phyloP scores from a whole-genome alignment of 1,140 invertebrate genomes.

The Rhagoletis pomonella region DNA sequence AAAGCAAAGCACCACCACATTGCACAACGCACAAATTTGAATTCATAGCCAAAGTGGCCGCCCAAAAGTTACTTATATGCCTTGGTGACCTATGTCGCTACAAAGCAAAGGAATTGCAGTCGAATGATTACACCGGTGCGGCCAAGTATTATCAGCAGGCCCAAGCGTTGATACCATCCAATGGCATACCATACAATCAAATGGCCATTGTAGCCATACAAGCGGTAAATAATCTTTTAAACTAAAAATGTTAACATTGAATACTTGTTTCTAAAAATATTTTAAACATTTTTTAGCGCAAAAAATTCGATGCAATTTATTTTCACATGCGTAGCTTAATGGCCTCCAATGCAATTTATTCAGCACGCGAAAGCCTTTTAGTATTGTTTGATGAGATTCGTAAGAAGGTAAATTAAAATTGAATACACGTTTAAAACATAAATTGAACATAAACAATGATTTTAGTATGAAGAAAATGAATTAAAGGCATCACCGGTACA shows the following conservation, averaged over 20 bases:
- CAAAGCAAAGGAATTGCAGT: slow-evolving; percentile 88
- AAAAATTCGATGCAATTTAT: slow-evolving; percentile 97
- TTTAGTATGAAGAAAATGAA: slow-evolving; percentile 86
- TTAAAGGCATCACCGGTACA: slow-evolving; percentile 76
- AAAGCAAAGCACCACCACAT: slow-evolving; percentile 76
- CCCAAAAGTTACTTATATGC: slow-evolving; percentile 91
- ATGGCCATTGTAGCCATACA: slow-evolving; percentile 93
- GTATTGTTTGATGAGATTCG: slow-evolving; percentile 94
- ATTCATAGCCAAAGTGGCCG: slow-evolving; percentile 82
- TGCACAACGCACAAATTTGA: slow-evolving; percentile 77
- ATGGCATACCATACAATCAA: slow-evolving; percentile 95
- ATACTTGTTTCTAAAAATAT: neutral
- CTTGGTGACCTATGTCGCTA: slow-evolving; percentile 94
- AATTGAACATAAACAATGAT: slow-evolving; percentile 41
- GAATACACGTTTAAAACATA: slow-evolving; percentile 53
- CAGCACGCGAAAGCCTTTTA: slow-evolving; percentile 90
- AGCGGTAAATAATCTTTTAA: slow-evolving; percentile 80
- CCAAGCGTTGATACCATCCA: slow-evolving; percentile 94
- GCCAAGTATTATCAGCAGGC: slow-evolving; percentile 94
- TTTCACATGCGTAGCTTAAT: slow-evolving; percentile 96
- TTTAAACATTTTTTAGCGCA: slow-evolving; percentile 78
- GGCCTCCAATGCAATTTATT: slow-evolving; percentile 93
- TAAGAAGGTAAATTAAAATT: slow-evolving; percentile 83
- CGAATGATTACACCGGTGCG: slow-evolving; percentile 89
- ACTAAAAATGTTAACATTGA: neutral